Evolutionary conservation across 2,888 invertebrate genomes (phyloP).

Genomic region (Ormyrus pomaceus): DNA sequence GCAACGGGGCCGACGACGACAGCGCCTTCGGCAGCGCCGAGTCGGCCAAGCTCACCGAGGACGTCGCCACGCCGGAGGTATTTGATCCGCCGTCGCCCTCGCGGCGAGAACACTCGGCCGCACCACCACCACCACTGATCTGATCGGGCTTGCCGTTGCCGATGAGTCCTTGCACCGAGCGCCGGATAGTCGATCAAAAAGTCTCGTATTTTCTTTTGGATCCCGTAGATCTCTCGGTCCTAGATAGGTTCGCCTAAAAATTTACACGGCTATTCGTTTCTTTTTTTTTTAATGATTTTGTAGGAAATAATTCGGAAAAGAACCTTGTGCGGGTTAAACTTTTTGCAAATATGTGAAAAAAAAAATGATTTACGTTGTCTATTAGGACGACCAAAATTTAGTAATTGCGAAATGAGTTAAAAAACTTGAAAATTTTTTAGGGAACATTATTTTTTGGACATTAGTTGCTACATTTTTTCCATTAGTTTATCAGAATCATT

Average conservation of each 20-base stretch:
- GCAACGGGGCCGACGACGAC: slow-evolving; percentile 74
- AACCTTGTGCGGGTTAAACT: no score
- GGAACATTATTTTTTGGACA: no score
- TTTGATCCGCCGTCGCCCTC: neutral
- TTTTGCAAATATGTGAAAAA: no score
- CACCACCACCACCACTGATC: neutral
- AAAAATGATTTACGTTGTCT: no score
- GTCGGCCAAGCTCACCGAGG: slow-evolving; percentile 57
- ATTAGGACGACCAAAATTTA: no score
- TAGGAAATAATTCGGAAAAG: neutral
- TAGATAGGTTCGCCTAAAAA: neutral
- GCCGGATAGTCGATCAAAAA: neutral
- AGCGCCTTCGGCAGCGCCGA: slow-evolving; percentile 70
- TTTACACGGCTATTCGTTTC: neutral
- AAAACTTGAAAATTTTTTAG: no score
- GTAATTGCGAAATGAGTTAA: no score
- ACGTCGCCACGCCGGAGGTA: slow-evolving; percentile 52
- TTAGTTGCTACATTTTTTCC: no score
- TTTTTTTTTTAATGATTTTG: neutral
- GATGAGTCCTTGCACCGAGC: neutral
- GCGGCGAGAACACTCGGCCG: no score
- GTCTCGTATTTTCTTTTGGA: slow-evolving; percentile 50
- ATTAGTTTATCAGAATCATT: no score
- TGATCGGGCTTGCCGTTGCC: neutral
- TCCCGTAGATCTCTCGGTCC: neutral